Base-by-base conservation (phyloP, 2,797 vertebrate species). In the Eulemur mongoz region DNA sequence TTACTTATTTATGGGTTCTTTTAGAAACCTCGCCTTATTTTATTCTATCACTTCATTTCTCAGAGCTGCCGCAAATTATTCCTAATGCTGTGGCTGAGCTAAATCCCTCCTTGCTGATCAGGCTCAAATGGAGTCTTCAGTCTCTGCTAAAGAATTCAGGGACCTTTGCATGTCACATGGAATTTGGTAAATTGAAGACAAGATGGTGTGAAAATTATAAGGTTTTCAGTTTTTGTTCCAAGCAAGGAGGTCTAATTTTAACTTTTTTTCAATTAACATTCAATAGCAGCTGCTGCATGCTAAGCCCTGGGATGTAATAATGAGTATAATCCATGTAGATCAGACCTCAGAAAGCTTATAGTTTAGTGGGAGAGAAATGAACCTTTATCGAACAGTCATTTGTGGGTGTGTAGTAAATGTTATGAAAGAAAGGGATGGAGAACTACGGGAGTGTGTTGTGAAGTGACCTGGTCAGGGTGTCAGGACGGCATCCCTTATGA, bases 221-320 rank as follows among this genome's bases (percentile, higher is more conserved):
- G 32, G 78, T 35, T 52, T 91, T 38, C 65, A 23, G 52, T 32
- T 69, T 93, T 91, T 96, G 48, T 20, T 72, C 70, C 61, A 84
- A 52, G 61, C 75, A 84, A 91, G 38, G 22, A n/a, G 12, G 27
- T 80, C 93, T 94, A 69, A 79, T 94, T 95, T 91, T 94, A 85
- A 92, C 54, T 90, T 12, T 97, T 83, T 43, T 57, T 82, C 35
- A 32, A 32, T 94, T 88, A 90, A 93, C 96, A 69, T 70, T 50
- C 83, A 76, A 12, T 76, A 48, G 50, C 7, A 80, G 59, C 23
- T 57, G 82, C 86, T 94, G 15, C 65, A 45, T 84, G 14, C 38
- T 97, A 61, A 92, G n/a, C 22, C 38, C 45, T 72, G 32, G 9
- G 25, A 54, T 73, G 18, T 27, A 94, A 3, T 45, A 50, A 93